Conservation (phyloP, 2,113 vertebrate genomes). For the Tapirus terrestris region DNA sequence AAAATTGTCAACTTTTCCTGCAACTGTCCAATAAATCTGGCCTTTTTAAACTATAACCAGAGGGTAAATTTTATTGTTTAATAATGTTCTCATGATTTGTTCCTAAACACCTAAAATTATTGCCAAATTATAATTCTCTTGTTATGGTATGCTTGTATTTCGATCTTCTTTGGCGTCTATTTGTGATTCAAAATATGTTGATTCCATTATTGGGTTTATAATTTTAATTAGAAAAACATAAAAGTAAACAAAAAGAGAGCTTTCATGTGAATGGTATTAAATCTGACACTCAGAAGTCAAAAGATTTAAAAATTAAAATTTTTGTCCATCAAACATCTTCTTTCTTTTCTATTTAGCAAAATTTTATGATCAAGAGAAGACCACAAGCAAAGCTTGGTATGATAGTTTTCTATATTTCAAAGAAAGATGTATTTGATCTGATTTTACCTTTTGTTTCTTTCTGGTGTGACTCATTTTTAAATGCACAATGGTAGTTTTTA, state of each 20-base stretch:
- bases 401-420: neutral
- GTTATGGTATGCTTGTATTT: neutral
- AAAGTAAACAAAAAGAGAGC: neutral
- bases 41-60: neutral
- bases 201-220: neutral
- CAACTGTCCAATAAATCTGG: neutral
- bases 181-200: neutral
- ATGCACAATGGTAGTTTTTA: neutral
- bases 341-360: conserved; percentile 1
- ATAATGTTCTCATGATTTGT: neutral
- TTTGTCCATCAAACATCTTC: neutral
- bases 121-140: neutral
- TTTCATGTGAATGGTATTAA: neutral
- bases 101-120: neutral
- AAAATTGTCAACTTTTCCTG: neutral
- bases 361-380: neutral
- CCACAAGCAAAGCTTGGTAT: neutral
- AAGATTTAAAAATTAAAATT: neutral
- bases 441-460: neutral
- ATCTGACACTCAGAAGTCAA: neutral
- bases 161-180: neutral
- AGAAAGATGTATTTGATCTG: neutral
- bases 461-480: neutral
- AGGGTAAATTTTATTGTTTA: neutral
- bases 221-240: neutral